Percentiles rank a stretch among this genome's conserved stretches.
Evolutionary conservation across 2,888 invertebrate species (phyloP).

Genomic region (Himalopsyche kuldschensis): DNA sequence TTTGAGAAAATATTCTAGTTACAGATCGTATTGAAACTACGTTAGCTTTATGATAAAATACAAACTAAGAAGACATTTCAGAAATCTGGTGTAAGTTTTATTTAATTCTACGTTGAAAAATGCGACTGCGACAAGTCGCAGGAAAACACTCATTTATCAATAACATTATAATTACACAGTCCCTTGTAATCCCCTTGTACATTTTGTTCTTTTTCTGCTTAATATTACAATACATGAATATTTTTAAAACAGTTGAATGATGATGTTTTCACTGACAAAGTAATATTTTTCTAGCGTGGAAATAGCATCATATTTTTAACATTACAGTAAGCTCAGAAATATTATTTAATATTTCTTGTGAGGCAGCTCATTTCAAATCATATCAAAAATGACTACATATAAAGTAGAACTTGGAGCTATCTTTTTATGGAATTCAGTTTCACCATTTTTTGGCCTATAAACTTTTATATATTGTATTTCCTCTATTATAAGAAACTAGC

Average conservation of each 20-base stretch:
- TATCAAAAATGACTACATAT: neutral
- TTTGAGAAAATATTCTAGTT: neutral
- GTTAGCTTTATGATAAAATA: neutral
- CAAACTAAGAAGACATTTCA: neutral
- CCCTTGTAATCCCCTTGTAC: neutral
- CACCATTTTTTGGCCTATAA: no score
- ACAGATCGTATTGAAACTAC: neutral
- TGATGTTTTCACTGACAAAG: neutral
- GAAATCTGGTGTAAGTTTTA: neutral
- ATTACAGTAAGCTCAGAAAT: neutral
- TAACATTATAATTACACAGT: neutral
- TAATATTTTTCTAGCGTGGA: neutral
- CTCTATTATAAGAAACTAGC: no score
- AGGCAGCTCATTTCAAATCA: neutral
- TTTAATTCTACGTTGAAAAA: neutral
- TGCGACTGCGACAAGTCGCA: neutral
- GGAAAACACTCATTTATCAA: neutral
- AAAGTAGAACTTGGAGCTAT: no score
- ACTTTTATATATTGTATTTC: no score
- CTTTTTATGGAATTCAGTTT: no score
- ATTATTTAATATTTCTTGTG: neutral
- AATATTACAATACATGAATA: neutral
- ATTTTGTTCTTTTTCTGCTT: neutral
- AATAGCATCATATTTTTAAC: neutral
- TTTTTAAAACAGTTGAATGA: neutral